Base-by-base conservation (phyloP, 1,140 invertebrate species). In the Euura saliciscinereae region DNA sequence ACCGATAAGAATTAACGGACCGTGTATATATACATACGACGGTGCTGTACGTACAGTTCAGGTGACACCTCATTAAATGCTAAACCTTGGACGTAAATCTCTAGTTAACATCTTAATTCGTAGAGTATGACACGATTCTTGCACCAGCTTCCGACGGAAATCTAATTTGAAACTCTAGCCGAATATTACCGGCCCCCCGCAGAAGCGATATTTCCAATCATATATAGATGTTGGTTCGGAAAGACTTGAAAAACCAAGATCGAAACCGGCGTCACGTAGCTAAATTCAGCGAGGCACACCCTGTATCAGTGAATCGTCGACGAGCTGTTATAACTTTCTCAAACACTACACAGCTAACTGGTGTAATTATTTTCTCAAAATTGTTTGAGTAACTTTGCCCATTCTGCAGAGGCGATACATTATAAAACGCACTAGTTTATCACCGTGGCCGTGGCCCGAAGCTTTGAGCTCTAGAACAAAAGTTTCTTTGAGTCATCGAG, bases 1-100 rank as follows among this genome's bases (percentile, higher is more conserved):
- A 74, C 65, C 69, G 81, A 84, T 84, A 84, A 79, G 82, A 83
- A 84, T 83, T 78, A 79, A 83, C 80, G 76, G 76, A 72, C 66
- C 66, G n/a, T 59, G 4, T 59, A n/a, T 6, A 59, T 59, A 59
- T 59, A 59, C 51, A 59, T 59, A 59, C 51, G 51, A 59, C 28
- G 28, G 28, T 28, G 28, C 28, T 59, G 51, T 59, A 28, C 13
- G 51, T 59, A 59, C 51, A 78, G 81, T 83, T 76, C 77, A 66
- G 65, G 79, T 71, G 77, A 78, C 79, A 77, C 76, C 82, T 82
- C 74, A 79, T 84, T 84, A 84, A 79, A 76, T 69, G 72, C 68
- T 66, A 69, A 75, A 69, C 76, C 78, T 78, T 76, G 73, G 73
- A 77, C 78, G 79, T 82, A 83, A 82, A 83, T 82, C 82, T 77